Conservation (phyloP, 2,888 invertebrate genomes). For the Crepidodera aurea region DNA sequence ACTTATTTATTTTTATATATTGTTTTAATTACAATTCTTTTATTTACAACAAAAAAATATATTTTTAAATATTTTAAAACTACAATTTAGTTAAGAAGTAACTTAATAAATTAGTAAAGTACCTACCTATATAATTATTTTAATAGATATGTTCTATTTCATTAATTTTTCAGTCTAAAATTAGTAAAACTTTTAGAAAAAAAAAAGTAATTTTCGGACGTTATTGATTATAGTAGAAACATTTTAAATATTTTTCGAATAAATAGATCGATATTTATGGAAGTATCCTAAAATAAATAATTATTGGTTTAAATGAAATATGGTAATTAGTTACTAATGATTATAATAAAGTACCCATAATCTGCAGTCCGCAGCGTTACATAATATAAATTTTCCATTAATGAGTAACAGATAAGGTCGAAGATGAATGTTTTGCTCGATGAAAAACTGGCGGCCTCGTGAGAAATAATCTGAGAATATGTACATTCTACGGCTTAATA, state of each 20-base stretch:
- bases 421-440: conserved; percentile 29
- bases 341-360: conserved; percentile 32
- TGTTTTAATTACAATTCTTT: no score
- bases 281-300: conserved; percentile 16
- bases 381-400: conserved; percentile 38
- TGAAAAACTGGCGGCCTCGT: conserved; percentile 30
- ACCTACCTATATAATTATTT: no score
- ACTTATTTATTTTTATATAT: no score
- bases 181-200: no score
- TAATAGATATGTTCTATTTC: no score
- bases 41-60: no score
- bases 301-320: conserved; percentile 25
- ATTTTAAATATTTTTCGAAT: not conserved
- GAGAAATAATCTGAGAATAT: conserved; percentile 31
- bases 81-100: no score
- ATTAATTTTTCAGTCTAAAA: no score
- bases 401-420: conserved; percentile 36
- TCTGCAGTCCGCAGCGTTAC: conserved; percentile 29
- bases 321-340: conserved; percentile 28
- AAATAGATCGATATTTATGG: conserved; percentile 3
- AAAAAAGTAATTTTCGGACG: not conserved
- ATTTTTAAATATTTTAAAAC: no score
- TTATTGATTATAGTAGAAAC: not conserved
- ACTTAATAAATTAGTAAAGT: no score
- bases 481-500: conserved; percentile 31